These are phyloP conservation scores for Acropora yongei DNA, from an alignment of 64 coral and sea anemone genomes.

Conservation along the genomic window DNA sequence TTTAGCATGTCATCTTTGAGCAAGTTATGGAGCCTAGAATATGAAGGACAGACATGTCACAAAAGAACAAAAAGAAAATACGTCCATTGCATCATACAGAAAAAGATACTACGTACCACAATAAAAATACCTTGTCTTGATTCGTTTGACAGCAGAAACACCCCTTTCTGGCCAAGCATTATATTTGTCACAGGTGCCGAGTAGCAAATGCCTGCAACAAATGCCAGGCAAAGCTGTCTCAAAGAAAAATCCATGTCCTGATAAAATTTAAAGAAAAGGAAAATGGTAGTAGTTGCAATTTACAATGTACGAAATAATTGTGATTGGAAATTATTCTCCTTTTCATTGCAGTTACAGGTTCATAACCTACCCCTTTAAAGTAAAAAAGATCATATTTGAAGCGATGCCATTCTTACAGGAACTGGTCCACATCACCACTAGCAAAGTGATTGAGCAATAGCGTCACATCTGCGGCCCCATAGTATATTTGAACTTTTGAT, in stretches of 20 bases:
- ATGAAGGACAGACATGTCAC: conserved; percentile 3
- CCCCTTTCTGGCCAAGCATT: conserved; percentile 28
- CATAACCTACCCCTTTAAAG: conserved; percentile 38
- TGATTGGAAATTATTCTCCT: neutral
- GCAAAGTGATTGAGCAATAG: conserved; percentile 41
- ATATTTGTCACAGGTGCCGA: conserved; percentile 6
- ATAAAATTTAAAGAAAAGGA: neutral
- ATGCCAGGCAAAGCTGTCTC: conserved; percentile 35
- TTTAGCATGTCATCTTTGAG: conserved; percentile 24
- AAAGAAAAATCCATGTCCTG: conserved; percentile 27
- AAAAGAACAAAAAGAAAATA: neutral
- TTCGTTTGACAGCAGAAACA: conserved; percentile 18
- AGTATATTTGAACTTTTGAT: conserved; percentile 21
- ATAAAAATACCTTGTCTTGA: neutral
- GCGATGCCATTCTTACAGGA: conserved; percentile 35
- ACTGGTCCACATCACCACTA: conserved; percentile 15
- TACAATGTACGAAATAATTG: conserved; percentile 11
- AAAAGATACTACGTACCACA: neutral
- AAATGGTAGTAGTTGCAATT: conserved; percentile 3
- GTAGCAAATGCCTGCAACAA: conserved; percentile 22
- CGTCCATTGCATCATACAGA: neutral
- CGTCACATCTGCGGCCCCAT: conserved; percentile 28
- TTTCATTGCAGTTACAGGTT: conserved; percentile 10
- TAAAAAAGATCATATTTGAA: conserved; percentile 44
- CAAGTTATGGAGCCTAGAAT: conserved; percentile 19